Base-by-base conservation (phyloP, 2,113 vertebrate species). In the Alectura lathami region DNA sequence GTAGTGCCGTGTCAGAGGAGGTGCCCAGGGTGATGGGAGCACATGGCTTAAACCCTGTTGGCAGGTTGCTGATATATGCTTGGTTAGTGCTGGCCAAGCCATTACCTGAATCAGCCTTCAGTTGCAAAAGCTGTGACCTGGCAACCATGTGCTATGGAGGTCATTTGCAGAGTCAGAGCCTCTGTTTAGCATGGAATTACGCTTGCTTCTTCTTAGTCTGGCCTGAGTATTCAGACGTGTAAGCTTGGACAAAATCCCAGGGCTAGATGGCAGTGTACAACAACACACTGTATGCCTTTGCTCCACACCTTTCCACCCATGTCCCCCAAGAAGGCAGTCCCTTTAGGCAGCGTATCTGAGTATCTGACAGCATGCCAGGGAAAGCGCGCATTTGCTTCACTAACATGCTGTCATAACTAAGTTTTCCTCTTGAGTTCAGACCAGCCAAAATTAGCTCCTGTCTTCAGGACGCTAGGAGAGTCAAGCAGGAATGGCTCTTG, bases 271-370 rank as follows among this genome's bases (percentile, higher is more conserved):
- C 6, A 43, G 30, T 23, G 29, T 66, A 66, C 6, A 66, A n/a
- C 30, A 13, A 24, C 30, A 23, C 23, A 20, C 42, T 66, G 20
- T n/a, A 32, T n/a, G 63, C 21, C 42, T 43, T 45, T n/a, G 42
- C 45, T 42, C 29, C 23, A 13, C 14, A 24, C 29, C 21, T 23
- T 32, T 66, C 30, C 42, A 40, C n/a, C 63, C 63, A 20, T 66
- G 30, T 66, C 42, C 14, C 6, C 40, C 40, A 66, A 17, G 43
- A 32, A 3, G 43, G n/a, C 8, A 2, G 67, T 30, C 15, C 11
- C 0, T 15, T n/a, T 40, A 59, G 17, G 38, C 11, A 43, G 24
- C 1, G 17, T 5, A 23, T 9, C 21, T 1, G 3, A 27, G 17
- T 5, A 23, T 9, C 21, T 1, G 3, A 27, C 16, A 21, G 30